Percentiles rank a stretch among this genome's conserved stretches.
Conservation (phyloP, 1,140 invertebrate species). For the Cepaea nemoralis region DNA sequence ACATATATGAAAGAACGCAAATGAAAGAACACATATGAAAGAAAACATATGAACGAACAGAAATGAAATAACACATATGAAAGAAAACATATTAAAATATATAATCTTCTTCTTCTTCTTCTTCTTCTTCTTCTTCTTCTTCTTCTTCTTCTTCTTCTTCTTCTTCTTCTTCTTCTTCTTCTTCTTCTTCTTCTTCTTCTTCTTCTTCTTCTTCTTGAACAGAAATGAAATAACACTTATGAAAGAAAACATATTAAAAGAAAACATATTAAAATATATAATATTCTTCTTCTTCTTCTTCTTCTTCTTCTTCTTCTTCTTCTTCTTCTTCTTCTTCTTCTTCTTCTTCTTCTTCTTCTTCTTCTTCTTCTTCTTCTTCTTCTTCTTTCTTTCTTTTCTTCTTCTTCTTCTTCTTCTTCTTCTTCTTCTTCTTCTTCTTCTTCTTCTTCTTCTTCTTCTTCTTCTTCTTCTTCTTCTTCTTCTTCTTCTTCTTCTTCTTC, state of each 20-base stretch:
- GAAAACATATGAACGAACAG: no score
- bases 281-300: no score
- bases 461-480: not conserved
- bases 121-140: not conserved
- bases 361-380: not conserved
- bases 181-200: not conserved
- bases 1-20: no score
- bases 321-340: not conserved
- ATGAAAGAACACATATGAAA: no score
- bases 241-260: no score
- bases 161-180: not conserved
- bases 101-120: not conserved
- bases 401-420: not conserved
- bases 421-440: not conserved
- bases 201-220: not conserved
- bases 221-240: no score
- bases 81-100: no score
- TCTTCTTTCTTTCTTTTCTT: not conserved
- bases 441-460: not conserved
- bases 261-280: no score
- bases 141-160: not conserved
- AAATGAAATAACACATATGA: no score
- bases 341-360: not conserved
- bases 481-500: not conserved
- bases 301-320: not conserved